A percentile compares a stretch with the other conserved stretches of the same genome.
phyloP scores from a whole-genome alignment of 2,888 invertebrate genomes.

The Melanchra persicariae region DNA sequence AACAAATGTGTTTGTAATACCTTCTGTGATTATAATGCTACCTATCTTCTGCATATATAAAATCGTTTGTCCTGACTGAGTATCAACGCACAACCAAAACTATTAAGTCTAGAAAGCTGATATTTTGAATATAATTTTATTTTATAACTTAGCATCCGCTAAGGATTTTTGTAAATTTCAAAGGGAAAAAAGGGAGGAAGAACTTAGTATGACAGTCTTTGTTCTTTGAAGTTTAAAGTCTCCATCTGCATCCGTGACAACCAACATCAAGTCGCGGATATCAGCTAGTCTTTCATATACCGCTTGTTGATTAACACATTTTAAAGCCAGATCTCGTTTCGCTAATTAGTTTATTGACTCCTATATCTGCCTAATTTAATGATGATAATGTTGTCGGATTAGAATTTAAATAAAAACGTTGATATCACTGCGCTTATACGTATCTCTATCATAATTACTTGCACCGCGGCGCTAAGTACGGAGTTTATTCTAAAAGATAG shows the following conservation, averaged over 20 bases:
- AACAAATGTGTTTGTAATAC: not conserved
- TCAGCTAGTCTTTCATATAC: not conserved
- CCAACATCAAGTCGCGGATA: too few species aligned
- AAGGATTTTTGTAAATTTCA: too few species aligned
- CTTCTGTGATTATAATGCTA: not conserved
- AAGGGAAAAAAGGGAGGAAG: too few species aligned
- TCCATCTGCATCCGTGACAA: too few species aligned
- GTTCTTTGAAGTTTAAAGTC: too few species aligned
- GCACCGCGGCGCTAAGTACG: constrained; percentile 28
- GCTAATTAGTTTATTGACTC: constrained; percentile 57
- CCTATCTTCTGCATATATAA: too few species aligned
- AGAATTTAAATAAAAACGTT: constrained; percentile 43
- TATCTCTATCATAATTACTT: constrained; percentile 40
- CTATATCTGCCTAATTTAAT: constrained; percentile 15
- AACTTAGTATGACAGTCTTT: too few species aligned
- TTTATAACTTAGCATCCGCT: too few species aligned
- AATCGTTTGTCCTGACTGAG: too few species aligned
- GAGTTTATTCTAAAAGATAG: constrained; percentile 42
- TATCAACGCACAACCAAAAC: too few species aligned
- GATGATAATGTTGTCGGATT: constrained; percentile 21
- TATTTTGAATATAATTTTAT: too few species aligned
- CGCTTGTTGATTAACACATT: constrained; percentile 25
- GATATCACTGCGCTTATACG: constrained; percentile 31
- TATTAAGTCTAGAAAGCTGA: too few species aligned
- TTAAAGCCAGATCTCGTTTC: constrained; percentile 11